A percentile compares a stretch with the other conserved stretches of the same genome.
Conservation (phyloP, 2,113 vertebrate genomes). For the Ictidomys tridecemlineatus region DNA sequence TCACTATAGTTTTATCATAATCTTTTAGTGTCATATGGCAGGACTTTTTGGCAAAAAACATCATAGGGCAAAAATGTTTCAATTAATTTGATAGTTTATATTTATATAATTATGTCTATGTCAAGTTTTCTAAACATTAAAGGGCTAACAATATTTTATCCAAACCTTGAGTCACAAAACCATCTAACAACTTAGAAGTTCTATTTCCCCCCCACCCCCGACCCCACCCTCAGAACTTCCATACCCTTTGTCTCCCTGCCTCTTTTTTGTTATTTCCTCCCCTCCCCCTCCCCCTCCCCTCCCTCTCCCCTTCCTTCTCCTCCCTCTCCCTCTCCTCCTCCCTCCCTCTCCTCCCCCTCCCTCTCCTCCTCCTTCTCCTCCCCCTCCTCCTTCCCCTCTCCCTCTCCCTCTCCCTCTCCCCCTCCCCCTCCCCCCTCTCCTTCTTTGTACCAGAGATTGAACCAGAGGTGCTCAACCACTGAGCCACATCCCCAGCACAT, state of each 20-base stretch:
- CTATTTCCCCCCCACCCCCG: background rate
- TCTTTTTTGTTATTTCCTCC: no score
- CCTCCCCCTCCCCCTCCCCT: no score
- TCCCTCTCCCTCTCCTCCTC: rapidly evolving
- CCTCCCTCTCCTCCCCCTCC: no score
- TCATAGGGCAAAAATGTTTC: slow-evolving; percentile 13
- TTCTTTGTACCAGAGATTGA: background rate
- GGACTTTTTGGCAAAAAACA: slow-evolving; percentile 20
- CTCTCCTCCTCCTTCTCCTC: no score
- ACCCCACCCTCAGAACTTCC: background rate
- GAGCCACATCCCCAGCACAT: no score
- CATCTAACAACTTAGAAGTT: background rate
- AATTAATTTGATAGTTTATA: slow-evolving; percentile 31
- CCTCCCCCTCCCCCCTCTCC: rapidly evolving
- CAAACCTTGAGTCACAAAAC: background rate
- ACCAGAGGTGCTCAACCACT: background rate
- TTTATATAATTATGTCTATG: background rate
- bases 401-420: no score
- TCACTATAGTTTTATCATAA: background rate
- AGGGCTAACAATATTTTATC: background rate
- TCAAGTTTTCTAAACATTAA: slow-evolving; percentile 21
- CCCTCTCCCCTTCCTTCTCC: rapidly evolving
- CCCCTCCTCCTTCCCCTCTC: no score
- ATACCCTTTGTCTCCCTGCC: background rate
- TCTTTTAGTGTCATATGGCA: slow-evolving; percentile 27